A percentile compares a stretch with the other conserved stretches of the same genome.
phyloP scores from a whole-genome alignment of 2,888 invertebrate species.

The Cataglyphis rosenhaueri region DNA sequence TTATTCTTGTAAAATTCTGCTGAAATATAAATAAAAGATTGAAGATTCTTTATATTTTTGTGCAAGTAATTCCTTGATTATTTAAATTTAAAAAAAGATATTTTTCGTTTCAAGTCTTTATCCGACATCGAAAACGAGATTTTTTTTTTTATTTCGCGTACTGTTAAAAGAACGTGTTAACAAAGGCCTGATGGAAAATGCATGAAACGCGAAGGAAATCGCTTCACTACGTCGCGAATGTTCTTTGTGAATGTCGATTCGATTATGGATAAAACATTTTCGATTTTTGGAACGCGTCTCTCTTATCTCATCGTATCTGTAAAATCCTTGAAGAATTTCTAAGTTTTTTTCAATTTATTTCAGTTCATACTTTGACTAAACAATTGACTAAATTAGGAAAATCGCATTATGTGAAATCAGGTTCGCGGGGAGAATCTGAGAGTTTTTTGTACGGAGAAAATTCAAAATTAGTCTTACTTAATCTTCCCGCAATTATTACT shows the following conservation, averaged over 20 bases:
- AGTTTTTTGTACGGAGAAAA: not conserved
- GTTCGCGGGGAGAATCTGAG: not conserved
- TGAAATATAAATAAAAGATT: not conserved
- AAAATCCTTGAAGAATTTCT: constrained; percentile 16
- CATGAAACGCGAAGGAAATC: constrained; percentile 5
- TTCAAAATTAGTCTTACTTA: not conserved
- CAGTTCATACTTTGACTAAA: not conserved
- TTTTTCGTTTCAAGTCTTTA: not conserved
- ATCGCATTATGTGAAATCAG: not conserved
- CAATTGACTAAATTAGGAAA: constrained; percentile 32
- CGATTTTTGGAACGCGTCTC: constrained; percentile 17
- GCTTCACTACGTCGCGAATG: not conserved
- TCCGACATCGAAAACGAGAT: not conserved
- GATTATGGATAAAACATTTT: constrained; percentile 44
- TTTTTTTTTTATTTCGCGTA: not conserved
- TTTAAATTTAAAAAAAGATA: not conserved
- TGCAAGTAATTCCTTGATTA: not conserved
- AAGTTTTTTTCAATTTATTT: constrained; percentile 22
- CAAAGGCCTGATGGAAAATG: constrained; percentile 9
- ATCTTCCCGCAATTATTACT: not conserved
- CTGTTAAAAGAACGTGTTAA: constrained; percentile 30
- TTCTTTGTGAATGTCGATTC: constrained; percentile 33
- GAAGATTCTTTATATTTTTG: not conserved
- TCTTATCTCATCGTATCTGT: constrained; percentile 10
- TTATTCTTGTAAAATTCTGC: not conserved